Base-by-base conservation (phyloP, 2,113 vertebrate species). In the Notechis scutatus region DNA sequence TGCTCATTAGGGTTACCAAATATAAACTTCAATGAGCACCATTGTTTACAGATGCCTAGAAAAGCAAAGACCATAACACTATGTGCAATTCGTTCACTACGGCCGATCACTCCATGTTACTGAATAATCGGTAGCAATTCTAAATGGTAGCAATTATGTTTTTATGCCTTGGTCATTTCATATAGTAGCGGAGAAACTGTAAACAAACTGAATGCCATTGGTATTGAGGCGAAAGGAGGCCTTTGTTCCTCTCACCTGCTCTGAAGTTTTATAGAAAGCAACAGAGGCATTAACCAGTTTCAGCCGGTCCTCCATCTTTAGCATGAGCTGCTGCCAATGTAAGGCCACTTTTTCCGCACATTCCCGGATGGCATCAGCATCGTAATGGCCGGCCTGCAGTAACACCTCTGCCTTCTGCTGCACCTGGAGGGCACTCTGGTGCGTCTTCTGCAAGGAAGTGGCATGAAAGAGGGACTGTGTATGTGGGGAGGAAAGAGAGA, bases 251-350 rank as follows among this genome's bases (percentile, higher is more conserved):
- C 97, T 98, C 94, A 99, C 99, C 98, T 99, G 99, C 94, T 99
- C 99, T 3, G 99, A 99, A 0, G 99, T 99, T 97, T 99, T 99
- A 95, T 99, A 99, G 95, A 99, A 99, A 94, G 99, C 99, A 95
- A 99, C 99, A 0, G 99, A 99, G 21, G 99, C 99, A 0, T 99
- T 99, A 94, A 99, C 99, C 11, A 99, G 98, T 96, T 99, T 99
- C 24, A 99, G 98, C 5, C 99, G 98, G 96, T 99, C 99, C 94
- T 99, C 99, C 99, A 99, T 99, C 98, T 99, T 99, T 92, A 99
- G 97, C 99, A 99, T 99, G 95, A 99, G 98, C 97, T 99, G 99
- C 96, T 99, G 99, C 99, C 99, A 99, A 95, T 99, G 99, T 69
- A 99, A 95, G 0, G 99, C 99, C 96, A 99, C 99, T 96, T 99